Conservation (phyloP, 1,140 invertebrate species). For the Palaemon carinicauda region DNA sequence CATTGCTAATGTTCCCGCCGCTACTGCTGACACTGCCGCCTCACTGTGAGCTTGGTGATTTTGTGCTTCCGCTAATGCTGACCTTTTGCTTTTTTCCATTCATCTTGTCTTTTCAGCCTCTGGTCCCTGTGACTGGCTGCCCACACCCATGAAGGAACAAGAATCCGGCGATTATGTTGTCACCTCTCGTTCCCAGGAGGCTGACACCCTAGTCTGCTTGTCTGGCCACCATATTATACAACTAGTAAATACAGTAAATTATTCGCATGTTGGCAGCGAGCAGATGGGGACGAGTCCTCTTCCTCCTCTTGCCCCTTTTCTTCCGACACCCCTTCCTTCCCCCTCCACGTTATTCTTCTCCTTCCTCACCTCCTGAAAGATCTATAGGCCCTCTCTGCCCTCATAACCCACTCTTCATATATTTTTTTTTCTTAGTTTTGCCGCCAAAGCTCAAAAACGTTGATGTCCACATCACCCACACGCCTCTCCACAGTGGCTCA, state of each 20-base stretch:
- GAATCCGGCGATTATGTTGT: too few relatives aligned
- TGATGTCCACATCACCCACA: not conserved
- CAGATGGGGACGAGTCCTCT: not conserved
- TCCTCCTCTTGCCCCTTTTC: not conserved
- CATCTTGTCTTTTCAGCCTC: too few relatives aligned
- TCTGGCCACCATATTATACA: not conserved
- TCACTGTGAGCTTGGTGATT: not conserved
- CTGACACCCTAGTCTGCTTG: not conserved
- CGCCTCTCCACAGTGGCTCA: not conserved
- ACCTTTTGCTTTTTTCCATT: too few relatives aligned
- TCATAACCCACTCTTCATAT: not conserved
- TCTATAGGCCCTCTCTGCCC: not conserved
- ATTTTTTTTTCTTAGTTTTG: not conserved
- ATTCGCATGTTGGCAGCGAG: not conserved
- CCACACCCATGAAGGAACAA: too few relatives aligned
- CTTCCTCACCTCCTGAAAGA: not conserved
- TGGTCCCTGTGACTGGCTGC: too few relatives aligned
- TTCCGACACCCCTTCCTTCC: not conserved
- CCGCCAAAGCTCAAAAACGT: too few relatives aligned
- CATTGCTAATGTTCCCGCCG: not conserved
- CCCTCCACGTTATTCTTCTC: not conserved
- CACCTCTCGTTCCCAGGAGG: too few relatives aligned
- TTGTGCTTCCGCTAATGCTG: too few relatives aligned
- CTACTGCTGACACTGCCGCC: not conserved
- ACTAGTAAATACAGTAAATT: too few relatives aligned